Conservation (phyloP, 2,888 invertebrate species). For the Acrobasis consociella region DNA sequence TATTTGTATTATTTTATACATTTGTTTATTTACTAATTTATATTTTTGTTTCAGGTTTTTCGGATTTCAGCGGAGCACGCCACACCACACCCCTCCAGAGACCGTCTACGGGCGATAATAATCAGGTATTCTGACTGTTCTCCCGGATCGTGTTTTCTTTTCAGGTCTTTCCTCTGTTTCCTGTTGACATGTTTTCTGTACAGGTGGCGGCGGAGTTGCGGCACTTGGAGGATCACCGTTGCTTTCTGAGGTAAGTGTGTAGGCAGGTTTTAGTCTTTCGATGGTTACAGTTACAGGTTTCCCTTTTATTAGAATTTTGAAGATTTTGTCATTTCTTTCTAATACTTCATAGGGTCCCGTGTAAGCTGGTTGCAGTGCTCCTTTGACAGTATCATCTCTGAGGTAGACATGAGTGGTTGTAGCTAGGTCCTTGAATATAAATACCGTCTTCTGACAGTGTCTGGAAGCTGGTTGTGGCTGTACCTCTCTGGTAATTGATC, state of each 20-base stretch:
- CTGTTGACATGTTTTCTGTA: background rate
- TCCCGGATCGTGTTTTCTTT: background rate
- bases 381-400: background rate
- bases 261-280: background rate
- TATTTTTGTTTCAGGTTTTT: no score
- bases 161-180: no score
- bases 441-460: no score
- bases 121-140: background rate
- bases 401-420: background rate
- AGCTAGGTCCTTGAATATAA: background rate
- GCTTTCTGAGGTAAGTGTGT: background rate
- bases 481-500: no score
- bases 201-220: background rate
- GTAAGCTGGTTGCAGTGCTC: conserved; percentile 3
- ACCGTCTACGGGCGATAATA: conserved; percentile 4
- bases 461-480: no score
- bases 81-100: no score
- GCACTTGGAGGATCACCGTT: background rate
- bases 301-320: background rate
- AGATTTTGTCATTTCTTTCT: background rate
- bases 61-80: no score
- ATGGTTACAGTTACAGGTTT: background rate
- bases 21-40: no score
- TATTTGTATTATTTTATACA: no score
- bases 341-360: background rate